Evolutionary conservation across 2,113 vertebrate genomes (phyloP).

Genomic region (Labrus mixtus): DNA sequence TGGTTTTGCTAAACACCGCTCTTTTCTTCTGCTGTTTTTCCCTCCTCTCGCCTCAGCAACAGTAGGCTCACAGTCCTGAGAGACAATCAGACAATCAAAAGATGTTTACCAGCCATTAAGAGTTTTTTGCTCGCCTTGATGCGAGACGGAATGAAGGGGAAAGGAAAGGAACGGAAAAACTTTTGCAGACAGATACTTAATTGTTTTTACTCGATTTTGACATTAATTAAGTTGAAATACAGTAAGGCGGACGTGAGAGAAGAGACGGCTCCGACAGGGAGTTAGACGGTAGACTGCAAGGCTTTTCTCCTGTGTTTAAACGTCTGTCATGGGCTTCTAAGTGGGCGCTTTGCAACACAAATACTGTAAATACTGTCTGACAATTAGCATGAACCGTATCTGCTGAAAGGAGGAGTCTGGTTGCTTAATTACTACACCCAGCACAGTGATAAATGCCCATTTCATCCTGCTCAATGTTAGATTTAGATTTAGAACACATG

Average conservation of each 20-base stretch:
- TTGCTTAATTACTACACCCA: not conserved
- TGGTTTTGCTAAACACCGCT: conserved; percentile 48
- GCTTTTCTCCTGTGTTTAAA: conserved; percentile 39
- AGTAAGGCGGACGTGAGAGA: conserved; percentile 2
- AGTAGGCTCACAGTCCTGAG: conserved; percentile 31
- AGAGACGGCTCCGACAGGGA: conserved; percentile 35
- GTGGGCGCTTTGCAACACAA: conserved; percentile 19
- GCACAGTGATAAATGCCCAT: not conserved
- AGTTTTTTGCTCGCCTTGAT: conserved; percentile 16
- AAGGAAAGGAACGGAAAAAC: conserved; percentile 33
- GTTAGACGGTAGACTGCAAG: conserved; percentile 37
- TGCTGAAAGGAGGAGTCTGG: not conserved
- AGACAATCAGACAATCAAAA: conserved; percentile 63
- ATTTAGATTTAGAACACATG: too few species aligned
- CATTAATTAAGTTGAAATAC: conserved; percentile 66
- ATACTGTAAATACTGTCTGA: conserved; percentile 10
- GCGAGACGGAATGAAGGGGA: conserved; percentile 14
- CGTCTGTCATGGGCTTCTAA: conserved; percentile 52
- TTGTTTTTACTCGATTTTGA: conserved; percentile 57
- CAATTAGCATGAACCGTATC: conserved; percentile 39
- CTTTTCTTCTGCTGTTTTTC: conserved; percentile 42
- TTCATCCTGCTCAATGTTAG: too few species aligned
- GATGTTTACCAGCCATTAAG: conserved; percentile 59
- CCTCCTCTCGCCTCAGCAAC: conserved; percentile 29
- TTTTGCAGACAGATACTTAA: conserved; percentile 42